These are phyloP conservation scores for Phrynocephalus guinanensis DNA, from an alignment of 2,797 vertebrate genomes.

Conservation along the genomic window DNA sequence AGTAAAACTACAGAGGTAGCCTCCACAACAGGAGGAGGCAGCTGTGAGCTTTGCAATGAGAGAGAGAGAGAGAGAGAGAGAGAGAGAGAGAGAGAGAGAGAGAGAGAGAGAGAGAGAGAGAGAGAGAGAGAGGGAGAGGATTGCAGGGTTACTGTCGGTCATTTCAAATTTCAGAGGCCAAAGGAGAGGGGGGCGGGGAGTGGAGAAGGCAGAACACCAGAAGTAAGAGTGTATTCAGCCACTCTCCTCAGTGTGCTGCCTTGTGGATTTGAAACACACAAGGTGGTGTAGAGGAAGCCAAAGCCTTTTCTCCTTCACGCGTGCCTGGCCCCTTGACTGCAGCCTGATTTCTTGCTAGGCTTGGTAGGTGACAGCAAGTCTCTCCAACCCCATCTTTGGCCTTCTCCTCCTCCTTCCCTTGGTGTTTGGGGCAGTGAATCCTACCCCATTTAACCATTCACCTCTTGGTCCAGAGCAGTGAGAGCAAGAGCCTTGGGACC, in stretches of 20 bases:
- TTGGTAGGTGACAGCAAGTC: not conserved
- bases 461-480: constrained; percentile 23
- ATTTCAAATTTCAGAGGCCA: constrained; percentile 71
- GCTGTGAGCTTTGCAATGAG: constrained; percentile 65
- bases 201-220: constrained; percentile 34
- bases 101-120: constrained; percentile 4
- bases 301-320: not conserved
- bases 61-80: constrained; percentile 12
- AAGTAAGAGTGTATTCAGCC: not conserved
- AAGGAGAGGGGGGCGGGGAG: constrained; percentile 61
- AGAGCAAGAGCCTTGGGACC: constrained; percentile 19
- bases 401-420: fast-evolving
- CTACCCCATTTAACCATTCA: constrained; percentile 15
- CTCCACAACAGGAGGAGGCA: not conserved
- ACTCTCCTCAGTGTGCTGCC: constrained; percentile 20
- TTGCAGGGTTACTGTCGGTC: constrained; percentile 82
- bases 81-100: not conserved
- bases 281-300: constrained; percentile 16
- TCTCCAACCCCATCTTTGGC: not conserved
- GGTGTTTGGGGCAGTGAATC: constrained; percentile 8
- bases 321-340: not conserved
- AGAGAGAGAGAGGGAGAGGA: constrained; percentile 13
- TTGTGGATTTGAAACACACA: constrained; percentile 13
- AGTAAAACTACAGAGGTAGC: not conserved
- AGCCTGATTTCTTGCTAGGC: not conserved